Conservation (phyloP, 2,113 vertebrate species). For the Misgurnus mizolepis region DNA sequence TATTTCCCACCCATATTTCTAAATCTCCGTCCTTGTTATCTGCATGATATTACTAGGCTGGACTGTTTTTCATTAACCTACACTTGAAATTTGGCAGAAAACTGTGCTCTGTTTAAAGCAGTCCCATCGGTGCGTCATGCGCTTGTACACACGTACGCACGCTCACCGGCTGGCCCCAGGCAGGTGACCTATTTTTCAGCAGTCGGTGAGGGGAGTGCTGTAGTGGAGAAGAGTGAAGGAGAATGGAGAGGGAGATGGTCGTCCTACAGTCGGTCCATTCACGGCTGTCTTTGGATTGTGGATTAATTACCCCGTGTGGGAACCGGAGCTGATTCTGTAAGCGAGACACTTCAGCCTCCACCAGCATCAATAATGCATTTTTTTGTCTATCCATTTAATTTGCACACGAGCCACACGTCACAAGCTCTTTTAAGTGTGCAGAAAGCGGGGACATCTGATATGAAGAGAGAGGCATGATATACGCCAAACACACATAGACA, state of each 20-base stretch:
- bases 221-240: conserved; percentile 33
- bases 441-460: conserved; percentile 70
- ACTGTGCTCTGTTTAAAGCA: conserved; percentile 44
- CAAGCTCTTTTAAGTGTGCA: conserved; percentile 56
- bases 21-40: background rate
- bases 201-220: conserved; percentile 56
- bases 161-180: conserved; percentile 59
- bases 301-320: conserved; percentile 76
- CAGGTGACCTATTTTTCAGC: conserved; percentile 73
- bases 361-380: conserved; percentile 79
- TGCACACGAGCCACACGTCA: conserved; percentile 64
- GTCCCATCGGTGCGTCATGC: conserved; percentile 27
- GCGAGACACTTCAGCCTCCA: conserved; percentile 71
- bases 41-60: background rate
- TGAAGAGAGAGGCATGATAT: conserved; percentile 56
- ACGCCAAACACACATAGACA: conserved; percentile 44
- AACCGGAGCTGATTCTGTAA: conserved; percentile 71
- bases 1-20: background rate
- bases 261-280: conserved; percentile 39
- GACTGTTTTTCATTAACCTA: conserved; percentile 5
- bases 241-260: conserved; percentile 16
- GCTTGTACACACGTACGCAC: conserved; percentile 42
- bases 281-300: conserved; percentile 59
- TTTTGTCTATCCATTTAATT: conserved; percentile 80
- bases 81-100: conserved; percentile 28